Percentiles rank a stretch among this genome's conserved stretches.
Evolutionary conservation across 2,888 invertebrate species (phyloP).

Genomic region (Acanthoscelides obtectus): DNA sequence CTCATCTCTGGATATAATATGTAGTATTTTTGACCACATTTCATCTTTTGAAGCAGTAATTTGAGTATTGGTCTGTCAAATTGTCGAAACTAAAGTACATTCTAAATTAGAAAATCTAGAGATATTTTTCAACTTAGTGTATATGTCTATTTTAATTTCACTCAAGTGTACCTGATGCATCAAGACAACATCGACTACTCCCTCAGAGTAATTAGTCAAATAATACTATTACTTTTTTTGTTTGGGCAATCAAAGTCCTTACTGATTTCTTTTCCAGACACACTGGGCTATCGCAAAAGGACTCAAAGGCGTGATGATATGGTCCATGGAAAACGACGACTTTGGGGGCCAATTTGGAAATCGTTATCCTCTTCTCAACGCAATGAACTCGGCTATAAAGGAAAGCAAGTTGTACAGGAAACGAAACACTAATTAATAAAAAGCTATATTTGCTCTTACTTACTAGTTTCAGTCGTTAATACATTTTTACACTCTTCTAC

Average conservation of each 20-base stretch:
- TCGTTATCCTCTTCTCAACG: constrained; percentile 39
- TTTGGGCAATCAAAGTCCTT: constrained; percentile 1
- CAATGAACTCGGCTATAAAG: constrained; percentile 30
- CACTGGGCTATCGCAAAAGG: constrained; percentile 39
- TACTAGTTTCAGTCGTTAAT: background rate
- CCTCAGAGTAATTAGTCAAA: too few relatives aligned
- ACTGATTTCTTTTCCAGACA: constrained; percentile 32
- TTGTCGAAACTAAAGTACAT: too few relatives aligned
- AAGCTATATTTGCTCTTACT: background rate
- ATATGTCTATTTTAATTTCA: too few relatives aligned
- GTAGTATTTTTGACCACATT: too few relatives aligned
- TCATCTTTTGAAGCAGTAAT: too few relatives aligned
- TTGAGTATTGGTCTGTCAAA: too few relatives aligned
- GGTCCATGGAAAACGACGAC: constrained; percentile 54
- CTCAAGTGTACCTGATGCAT: too few relatives aligned
- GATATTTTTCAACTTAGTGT: too few relatives aligned
- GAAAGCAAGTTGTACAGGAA: background rate
- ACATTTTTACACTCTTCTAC: background rate
- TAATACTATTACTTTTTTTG: too few relatives aligned
- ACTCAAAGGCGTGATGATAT: constrained; percentile 52
- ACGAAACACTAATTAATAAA: background rate
- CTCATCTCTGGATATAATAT: too few relatives aligned
- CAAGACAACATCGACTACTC: too few relatives aligned
- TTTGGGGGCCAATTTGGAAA: constrained; percentile 42
- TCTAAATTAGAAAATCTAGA: too few relatives aligned